A percentile compares a stretch with the other conserved stretches of the same genome.
Conservation (phyloP, 2,113 vertebrate genomes). For the Apodemus speciosus region DNA sequence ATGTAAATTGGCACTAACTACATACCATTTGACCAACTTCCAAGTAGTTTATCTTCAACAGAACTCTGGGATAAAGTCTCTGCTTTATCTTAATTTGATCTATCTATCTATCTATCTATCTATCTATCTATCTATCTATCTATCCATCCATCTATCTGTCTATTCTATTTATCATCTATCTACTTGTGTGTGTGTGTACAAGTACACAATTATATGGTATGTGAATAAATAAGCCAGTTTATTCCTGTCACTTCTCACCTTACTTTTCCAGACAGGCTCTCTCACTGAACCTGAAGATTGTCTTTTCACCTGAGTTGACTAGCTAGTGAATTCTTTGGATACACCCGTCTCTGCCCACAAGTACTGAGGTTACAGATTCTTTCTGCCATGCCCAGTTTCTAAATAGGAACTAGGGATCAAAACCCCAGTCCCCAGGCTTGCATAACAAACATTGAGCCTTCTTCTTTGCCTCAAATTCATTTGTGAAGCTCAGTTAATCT, state of each 20-base stretch:
- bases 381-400: background rate
- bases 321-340: background rate
- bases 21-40: background rate
- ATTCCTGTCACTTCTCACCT: background rate
- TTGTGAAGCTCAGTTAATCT: background rate
- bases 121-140: background rate
- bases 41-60: background rate
- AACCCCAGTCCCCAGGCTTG: background rate
- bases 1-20: background rate
- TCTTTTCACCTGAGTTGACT: too few species aligned
- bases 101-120: background rate
- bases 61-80: background rate
- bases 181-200: background rate
- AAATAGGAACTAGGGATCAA: background rate
- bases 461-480: background rate
- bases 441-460: background rate
- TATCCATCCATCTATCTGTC: background rate
- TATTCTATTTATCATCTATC: accelerated
- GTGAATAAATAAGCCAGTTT: background rate
- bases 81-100: background rate
- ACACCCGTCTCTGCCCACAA: background rate
- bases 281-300: too few species aligned
- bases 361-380: background rate
- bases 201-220: background rate
- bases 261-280: background rate